phyloP scores from a whole-genome alignment of 2,888 invertebrate genomes.

The Alloplasta piceator region DNA sequence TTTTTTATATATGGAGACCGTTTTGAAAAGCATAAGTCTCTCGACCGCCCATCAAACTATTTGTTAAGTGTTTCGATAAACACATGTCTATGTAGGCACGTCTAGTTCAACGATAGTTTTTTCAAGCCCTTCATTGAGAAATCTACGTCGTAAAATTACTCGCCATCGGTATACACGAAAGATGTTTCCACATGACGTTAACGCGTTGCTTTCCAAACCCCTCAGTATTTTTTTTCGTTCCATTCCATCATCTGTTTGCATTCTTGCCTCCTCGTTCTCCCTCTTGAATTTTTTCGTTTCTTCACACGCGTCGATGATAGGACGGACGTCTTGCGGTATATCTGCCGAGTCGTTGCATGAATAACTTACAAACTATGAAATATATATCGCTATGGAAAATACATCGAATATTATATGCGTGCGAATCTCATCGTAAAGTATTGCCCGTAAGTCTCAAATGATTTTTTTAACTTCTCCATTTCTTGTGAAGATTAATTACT shows the following conservation, averaged over 20 bases:
- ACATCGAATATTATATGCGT: constrained; percentile 22
- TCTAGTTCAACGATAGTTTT: constrained; percentile 9
- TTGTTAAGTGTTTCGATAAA: constrained; percentile 13
- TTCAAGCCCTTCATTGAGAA: constrained; percentile 16
- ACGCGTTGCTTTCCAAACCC: constrained; percentile 36
- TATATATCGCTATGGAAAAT: constrained; percentile 5
- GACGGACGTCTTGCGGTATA: constrained; percentile 21
- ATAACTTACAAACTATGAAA: neutral
- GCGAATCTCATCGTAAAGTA: neutral
- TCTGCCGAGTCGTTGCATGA: neutral
- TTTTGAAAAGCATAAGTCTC: constrained; percentile 2
- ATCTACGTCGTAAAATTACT: constrained; percentile 16
- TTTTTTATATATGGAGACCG: neutral
- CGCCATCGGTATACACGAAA: constrained; percentile 29
- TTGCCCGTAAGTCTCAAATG: no score
- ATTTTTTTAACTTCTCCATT: no score
- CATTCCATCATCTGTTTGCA: constrained; percentile 9
- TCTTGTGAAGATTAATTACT: no score
- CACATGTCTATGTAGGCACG: constrained; percentile 29
- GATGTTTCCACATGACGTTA: constrained; percentile 23
- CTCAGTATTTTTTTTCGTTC: constrained; percentile 35
- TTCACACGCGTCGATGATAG: neutral
- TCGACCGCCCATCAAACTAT: constrained; percentile 13
- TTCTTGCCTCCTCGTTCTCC: neutral
- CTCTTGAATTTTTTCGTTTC: neutral